Base-by-base conservation (phyloP, 2,888 invertebrate species). In the Mesorhabditis spiculigera region DNA sequence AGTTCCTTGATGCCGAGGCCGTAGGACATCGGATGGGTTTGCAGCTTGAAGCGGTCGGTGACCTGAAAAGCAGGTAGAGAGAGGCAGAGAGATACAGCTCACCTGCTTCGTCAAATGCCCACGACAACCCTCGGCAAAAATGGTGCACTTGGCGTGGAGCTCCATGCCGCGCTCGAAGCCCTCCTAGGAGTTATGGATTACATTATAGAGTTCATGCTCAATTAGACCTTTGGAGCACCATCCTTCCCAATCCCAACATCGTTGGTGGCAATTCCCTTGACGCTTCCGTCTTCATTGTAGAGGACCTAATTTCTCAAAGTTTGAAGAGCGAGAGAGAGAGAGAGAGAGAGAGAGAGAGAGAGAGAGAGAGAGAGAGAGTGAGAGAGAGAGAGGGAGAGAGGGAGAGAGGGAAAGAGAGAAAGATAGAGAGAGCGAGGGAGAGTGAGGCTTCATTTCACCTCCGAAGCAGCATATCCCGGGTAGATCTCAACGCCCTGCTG, bases 211-310 rank as follows among this genome's bases (percentile, higher is more conserved):
- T 10, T 62, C 4, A 28, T 28, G 16, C 65, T 3, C 8, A 68
- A 13, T 50, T 58, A 42, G 41, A 80, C 80, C 87, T 97, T 98
- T 0, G 98, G 97, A 68, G 94, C 91, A 4, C 98, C 98, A 87
- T 95, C 95, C 88, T 98, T 99, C 6, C 93, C 92, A 74, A 99
- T 93, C 66, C 98, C 98, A 0, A 98, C 95, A 88, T 99, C 98
- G 76, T 94, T 95, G 0, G 98, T 98, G 62, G 85, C 85, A 44
- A 85, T 77, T 58, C 85, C 84, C 66, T 78, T 80, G 42, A 84
- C 84, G 69, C 93, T 93, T 0, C 95, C 95, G 87, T 97, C 95
- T 68, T 91, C 91, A 81, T 95, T 92, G 87, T 91, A 96, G 0
- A 97, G 88, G 50, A 89, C 82, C 72, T 69, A 43, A 45, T 69